These are phyloP conservation scores for Antechinus stuartii DNA, from an alignment of 2,113 vertebrate genomes.

Conservation along the genomic window DNA sequence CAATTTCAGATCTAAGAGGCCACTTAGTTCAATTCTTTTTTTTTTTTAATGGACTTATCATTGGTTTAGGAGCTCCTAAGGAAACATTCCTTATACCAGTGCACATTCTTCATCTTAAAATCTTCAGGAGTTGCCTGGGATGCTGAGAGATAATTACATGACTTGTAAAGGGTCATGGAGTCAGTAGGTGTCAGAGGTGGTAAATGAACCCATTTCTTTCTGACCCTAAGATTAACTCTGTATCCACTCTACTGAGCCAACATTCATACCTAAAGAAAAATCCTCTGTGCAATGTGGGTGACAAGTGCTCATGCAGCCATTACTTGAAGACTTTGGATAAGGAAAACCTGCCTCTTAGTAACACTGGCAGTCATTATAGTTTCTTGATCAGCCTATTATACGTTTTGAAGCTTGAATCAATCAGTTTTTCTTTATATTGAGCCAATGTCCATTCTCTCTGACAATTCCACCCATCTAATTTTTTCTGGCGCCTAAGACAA, in stretches of 20 bases:
- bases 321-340: neutral
- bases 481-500: neutral
- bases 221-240: neutral
- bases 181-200: neutral
- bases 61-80: neutral
- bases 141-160: neutral
- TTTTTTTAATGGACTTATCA: neutral
- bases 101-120: neutral
- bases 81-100: neutral
- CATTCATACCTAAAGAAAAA: neutral
- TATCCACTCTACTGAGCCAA: neutral
- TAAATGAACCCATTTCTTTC: neutral
- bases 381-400: neutral
- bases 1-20: neutral
- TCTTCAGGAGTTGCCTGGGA: neutral
- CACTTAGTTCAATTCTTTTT: neutral
- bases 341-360: neutral
- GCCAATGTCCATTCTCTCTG: neutral
- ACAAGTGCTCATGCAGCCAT: neutral
- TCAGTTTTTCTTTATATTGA: neutral
- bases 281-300: neutral
- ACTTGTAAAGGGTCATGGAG: neutral
- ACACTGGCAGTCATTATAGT: neutral
- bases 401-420: neutral
- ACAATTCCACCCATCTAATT: neutral